Percentiles rank a stretch among this genome's conserved stretches.
Evolutionary conservation across 2,888 invertebrate species (phyloP).

Genomic region (Agriopis aurantiaria): DNA sequence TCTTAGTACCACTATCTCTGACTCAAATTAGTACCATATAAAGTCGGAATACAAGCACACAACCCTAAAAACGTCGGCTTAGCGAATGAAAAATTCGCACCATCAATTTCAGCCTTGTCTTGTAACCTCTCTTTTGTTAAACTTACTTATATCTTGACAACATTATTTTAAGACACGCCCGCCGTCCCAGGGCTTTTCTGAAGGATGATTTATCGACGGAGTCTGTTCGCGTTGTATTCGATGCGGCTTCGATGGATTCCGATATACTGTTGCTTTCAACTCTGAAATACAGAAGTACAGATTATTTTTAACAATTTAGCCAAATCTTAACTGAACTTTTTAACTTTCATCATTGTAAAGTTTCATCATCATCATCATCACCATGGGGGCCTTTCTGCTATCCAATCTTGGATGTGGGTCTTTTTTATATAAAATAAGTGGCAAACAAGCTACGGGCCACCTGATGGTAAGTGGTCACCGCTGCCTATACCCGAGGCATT

Average conservation of each 20-base stretch:
- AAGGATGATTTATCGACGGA: constrained; percentile 73
- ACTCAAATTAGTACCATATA: background rate
- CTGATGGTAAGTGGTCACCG: too few species aligned
- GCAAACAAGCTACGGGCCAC: too few species aligned
- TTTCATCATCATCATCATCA: too few species aligned
- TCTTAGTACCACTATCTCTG: too few species aligned
- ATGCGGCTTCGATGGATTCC: constrained; percentile 2
- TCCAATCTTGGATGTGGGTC: too few species aligned
- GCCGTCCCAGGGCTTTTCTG: constrained; percentile 62
- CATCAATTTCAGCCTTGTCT: constrained; percentile 45
- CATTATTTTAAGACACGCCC: constrained; percentile 70
- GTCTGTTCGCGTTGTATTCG: constrained; percentile 8
- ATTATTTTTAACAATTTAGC: too few species aligned
- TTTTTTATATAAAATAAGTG: too few species aligned
- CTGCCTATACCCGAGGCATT: too few species aligned
- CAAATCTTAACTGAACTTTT: background rate
- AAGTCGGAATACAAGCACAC: background rate
- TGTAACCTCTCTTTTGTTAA: constrained; percentile 60
- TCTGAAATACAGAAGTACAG: background rate
- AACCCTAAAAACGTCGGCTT: constrained; percentile 14
- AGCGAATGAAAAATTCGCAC: constrained; percentile 35
- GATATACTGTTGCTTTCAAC: background rate
- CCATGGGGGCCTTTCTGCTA: too few species aligned
- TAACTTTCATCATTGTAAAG: too few species aligned
- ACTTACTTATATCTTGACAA: constrained; percentile 68